These are phyloP conservation scores for Ditylenchus dipsaci DNA, from an alignment of 1,140 invertebrate genomes.

Conservation along the genomic window DNA sequence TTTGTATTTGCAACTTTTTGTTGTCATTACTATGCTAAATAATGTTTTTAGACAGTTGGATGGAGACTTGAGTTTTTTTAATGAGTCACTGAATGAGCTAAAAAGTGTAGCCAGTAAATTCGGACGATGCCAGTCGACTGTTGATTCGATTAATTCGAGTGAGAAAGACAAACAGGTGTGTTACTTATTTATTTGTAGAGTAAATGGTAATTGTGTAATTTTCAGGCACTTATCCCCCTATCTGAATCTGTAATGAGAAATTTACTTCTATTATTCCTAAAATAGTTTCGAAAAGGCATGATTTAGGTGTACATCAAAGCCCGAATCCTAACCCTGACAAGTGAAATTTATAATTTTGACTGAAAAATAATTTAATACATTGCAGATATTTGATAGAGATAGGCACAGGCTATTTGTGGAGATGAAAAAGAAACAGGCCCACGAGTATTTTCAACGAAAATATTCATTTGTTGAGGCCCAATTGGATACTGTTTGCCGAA, in stretches of 20 bases:
- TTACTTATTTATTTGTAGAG: too few relatives aligned
- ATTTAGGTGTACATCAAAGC: slow-evolving; percentile 50
- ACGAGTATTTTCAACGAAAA: slow-evolving; percentile 47
- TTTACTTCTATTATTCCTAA: slow-evolving; percentile 9
- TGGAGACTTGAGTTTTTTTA: slow-evolving; percentile 31
- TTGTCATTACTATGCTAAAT: too few relatives aligned
- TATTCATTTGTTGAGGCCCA: slow-evolving; percentile 35
- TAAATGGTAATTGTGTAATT: too few relatives aligned
- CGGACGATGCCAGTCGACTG: slow-evolving; percentile 27
- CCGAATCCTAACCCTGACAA: slow-evolving; percentile 38
- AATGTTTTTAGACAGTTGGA: slow-evolving; percentile 13
- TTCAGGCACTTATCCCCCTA: slow-evolving; percentile 42
- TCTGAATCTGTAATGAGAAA: slow-evolving; percentile 40
- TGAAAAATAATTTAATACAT: too few relatives aligned
- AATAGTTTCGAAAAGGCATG: not conserved
- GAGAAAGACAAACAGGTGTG: slow-evolving; percentile 29
- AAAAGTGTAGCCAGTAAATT: slow-evolving; percentile 34
- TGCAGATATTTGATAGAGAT: slow-evolving; percentile 41
- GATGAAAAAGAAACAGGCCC: slow-evolving; percentile 43
- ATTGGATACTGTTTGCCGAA: slow-evolving; percentile 28
- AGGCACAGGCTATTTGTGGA: slow-evolving; percentile 53
- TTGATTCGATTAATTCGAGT: slow-evolving; percentile 22
- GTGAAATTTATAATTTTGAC: not conserved
- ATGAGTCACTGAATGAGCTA: slow-evolving; percentile 36
- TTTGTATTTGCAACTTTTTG: too few relatives aligned